Conservation (phyloP, 2,888 invertebrate species). For the Euclidia mi region DNA sequence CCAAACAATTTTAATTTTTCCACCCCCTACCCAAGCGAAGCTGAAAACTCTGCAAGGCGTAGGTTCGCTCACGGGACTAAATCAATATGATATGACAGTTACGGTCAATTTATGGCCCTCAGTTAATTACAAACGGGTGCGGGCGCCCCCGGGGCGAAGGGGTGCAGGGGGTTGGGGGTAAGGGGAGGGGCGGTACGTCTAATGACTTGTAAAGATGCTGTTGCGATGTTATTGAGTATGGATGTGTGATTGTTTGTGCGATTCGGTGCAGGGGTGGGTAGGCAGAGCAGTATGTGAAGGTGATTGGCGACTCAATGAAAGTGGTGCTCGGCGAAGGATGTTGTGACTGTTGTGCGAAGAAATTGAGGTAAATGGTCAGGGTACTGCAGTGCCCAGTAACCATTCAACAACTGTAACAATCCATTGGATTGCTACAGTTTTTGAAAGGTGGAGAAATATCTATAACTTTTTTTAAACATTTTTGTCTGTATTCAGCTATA, state of each 20-base stretch:
- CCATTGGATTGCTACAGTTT: too few relatives aligned
- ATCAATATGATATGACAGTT: slow-evolving; percentile 91
- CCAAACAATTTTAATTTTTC: slow-evolving; percentile 75
- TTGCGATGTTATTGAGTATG: slow-evolving; percentile 62
- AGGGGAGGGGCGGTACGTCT: slow-evolving; percentile 68
- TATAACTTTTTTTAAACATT: too few relatives aligned
- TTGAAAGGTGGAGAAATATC: too few relatives aligned
- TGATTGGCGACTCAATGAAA: background rate
- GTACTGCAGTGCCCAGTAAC: too few relatives aligned
- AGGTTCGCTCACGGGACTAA: slow-evolving; percentile 82
- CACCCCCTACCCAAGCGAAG: slow-evolving; percentile 59
- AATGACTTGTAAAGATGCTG: slow-evolving; percentile 88
- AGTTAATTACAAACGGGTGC: slow-evolving; percentile 88
- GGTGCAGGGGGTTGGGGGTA: slow-evolving; percentile 29
- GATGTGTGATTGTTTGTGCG: slow-evolving; percentile 60
- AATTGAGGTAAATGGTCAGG: too few relatives aligned
- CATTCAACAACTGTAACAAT: too few relatives aligned
- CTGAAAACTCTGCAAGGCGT: slow-evolving; percentile 71
- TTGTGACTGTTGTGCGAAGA: too few relatives aligned
- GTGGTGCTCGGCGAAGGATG: too few relatives aligned
- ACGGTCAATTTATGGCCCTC: slow-evolving; percentile 89
- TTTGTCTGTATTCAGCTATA: too few relatives aligned
- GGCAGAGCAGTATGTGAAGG: background rate
- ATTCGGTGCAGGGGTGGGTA: slow-evolving; percentile 18
- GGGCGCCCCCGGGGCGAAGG: slow-evolving; percentile 56